These are phyloP conservation scores for Hemichromis elongatus DNA, from an alignment of 2,113 vertebrate genomes.

Conservation along the genomic window DNA sequence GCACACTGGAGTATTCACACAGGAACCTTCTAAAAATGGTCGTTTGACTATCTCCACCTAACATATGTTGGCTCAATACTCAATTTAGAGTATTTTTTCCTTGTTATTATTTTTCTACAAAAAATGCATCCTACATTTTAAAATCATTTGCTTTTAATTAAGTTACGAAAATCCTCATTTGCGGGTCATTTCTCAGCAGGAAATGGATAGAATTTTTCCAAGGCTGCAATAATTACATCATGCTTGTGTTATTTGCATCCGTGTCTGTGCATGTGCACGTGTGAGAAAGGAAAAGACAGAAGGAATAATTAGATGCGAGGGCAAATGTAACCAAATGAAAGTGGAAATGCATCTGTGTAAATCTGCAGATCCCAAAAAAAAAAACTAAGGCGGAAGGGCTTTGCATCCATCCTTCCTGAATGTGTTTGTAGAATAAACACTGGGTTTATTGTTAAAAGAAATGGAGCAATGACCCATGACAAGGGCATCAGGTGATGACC, in stretches of 20 bases:
- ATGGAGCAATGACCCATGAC: not conserved
- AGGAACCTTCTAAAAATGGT: not conserved
- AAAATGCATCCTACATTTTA: not conserved
- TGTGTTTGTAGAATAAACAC: not conserved
- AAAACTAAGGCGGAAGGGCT: not conserved
- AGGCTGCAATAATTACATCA: conserved; percentile 65
- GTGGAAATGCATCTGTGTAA: conserved; percentile 24
- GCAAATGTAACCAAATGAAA: conserved; percentile 37
- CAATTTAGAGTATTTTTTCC: not conserved
- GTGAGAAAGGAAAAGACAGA: not conserved
- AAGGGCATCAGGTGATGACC: not conserved
- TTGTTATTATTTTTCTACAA: not conserved
- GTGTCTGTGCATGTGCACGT: not conserved
- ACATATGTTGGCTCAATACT: not conserved
- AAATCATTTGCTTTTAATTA: conserved; percentile 21
- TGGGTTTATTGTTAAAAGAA: conserved; percentile 7
- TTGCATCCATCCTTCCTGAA: not conserved
- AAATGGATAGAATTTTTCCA: conserved; percentile 44
- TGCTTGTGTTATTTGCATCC: conserved; percentile 47
- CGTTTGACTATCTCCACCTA: not conserved
- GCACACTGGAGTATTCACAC: not conserved
- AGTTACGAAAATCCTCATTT: conserved; percentile 23
- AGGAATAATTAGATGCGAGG: conserved; percentile 37
- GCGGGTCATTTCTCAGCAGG: conserved; percentile 49
- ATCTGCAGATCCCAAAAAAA: conserved; percentile 6